Evolutionary conservation across 92 coral and sea anemone species (phyloP), one percentile per base, ranked within the genome.

Genomic region (Meandrina meandrites): DNA sequence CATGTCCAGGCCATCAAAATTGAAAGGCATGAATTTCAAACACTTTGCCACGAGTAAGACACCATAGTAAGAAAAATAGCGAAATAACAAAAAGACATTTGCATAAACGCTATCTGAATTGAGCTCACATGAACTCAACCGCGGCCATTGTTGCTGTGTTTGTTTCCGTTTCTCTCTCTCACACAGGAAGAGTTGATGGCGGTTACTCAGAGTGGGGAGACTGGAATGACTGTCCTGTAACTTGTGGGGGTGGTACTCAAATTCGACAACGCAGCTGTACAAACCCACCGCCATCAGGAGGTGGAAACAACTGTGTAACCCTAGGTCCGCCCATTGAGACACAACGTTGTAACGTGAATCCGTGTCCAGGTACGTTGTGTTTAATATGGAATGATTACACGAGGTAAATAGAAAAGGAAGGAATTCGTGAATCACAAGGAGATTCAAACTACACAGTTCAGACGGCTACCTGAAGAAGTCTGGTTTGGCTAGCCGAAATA

Each of bases 221-320:
- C 15, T 45, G 79, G 79, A 10, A 1, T 9, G 32, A 22, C 13
- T 45, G 57, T 45, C 53, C 79, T 45, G 32, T 21, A 47, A 76
- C 35, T 34, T 45, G 77, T 36, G 56, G 79, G 1, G 35, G 58
- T 47, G 79, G 60, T 15, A 47, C 14, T 24, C 79, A 76, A n/a
- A 45, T 7, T 2, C 56, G 79, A 76, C 2, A 18, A 28, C 57
- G 79, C 5, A 28, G 8, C 0, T 48, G 79, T 45, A 47, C 57
- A 18, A 76, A 76, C 9, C 79, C 79, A 47, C 58, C 60, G 40
- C 79, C 58, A 24, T 76, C 56, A 7, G 57, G 60, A 76, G 21
- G 35, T 10, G 60, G 79, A 76, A 24, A 28, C 57, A 9, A 17
- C 24, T 73, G 79, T 45, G 5, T 66, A 62, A 62, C 57, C 56